Conservation (phyloP, 2,113 vertebrate genomes). For the Upupa epops region DNA sequence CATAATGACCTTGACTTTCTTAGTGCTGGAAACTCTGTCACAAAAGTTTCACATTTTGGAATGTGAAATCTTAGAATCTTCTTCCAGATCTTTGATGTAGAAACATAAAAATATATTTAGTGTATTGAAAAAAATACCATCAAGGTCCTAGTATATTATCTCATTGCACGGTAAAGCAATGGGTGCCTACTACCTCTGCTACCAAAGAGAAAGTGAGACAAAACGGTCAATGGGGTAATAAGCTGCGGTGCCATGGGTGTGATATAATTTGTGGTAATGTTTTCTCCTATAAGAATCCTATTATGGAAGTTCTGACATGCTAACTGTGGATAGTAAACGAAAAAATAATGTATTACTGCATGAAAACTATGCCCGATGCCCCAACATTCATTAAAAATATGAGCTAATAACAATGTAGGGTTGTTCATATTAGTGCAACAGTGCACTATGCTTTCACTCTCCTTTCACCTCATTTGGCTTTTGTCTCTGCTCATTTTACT, state of each 20-base stretch:
- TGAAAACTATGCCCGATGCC: background rate
- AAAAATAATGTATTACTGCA: background rate
- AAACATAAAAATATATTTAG: background rate
- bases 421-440: rapidly evolving
- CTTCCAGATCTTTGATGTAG: background rate
- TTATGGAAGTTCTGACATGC: background rate
- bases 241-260: background rate
- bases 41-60: background rate
- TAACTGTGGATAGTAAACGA: background rate
- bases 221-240: background rate
- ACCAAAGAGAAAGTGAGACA: background rate
- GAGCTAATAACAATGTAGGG: background rate
- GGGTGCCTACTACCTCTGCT: background rate
- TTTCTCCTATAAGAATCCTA: no score
- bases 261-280: no score
- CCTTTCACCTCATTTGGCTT: background rate
- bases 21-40: constrained; percentile 5
- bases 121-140: background rate
- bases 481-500: background rate
- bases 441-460: no score
- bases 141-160: background rate
- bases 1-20: background rate
- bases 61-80: background rate
- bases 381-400: background rate
- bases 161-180: background rate